Evolutionary conservation across 2,888 invertebrate genomes (phyloP), one percentile per base, ranked within the genome.

Genomic region (Andrena bucephala): DNA sequence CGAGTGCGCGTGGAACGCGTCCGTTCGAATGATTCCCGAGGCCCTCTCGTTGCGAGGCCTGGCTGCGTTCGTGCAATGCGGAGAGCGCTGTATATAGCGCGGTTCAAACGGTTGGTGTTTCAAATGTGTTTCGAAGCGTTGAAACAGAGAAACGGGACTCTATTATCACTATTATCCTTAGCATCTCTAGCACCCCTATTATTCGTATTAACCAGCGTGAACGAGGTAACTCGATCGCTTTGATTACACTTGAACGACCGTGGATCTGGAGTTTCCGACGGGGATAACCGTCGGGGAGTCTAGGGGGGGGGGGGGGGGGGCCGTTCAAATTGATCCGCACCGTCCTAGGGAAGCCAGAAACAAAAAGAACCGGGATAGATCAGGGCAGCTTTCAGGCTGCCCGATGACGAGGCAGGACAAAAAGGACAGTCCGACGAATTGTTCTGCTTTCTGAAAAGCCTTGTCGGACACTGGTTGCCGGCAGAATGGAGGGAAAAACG

Each of bases 1-100:
- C 63, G 75, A 62, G 65, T n/a, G 71, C 73, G 73, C 69, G 57
- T 48, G 42, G 59, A 20, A 76, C 54, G 10, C 48, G 27, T 33
- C n/a, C 42, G 42, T 16, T 29, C 27, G n/a, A 67, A n/a, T 54
- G 24, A 20, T 24, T 7, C 24, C 31, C 20, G 2, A 33, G 31
- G 42, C 69, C 36, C 20, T n/a, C 31, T n/a, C 31, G 29, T 27
- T 27, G 13, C 42, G 27, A 5, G 27, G 24, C 20, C 65, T 2
- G 50, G 52, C 7, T 24, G 7, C 6, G 52, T 50, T 50, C 74
- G 75, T 77, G 73, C 59, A 31, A 77, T 52, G 52, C 66, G 36
- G 20, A 6, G 13, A 50, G 42, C 63, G 36, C 5, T 1, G 60
- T 31, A 60, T 31, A 31, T 6, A 8, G 6, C 24, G 63, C 42